A percentile compares a stretch with the other conserved stretches of the same genome.
phyloP scores from a whole-genome alignment of 2,888 invertebrate species.

The Caenorhabditis uteleia region DNA sequence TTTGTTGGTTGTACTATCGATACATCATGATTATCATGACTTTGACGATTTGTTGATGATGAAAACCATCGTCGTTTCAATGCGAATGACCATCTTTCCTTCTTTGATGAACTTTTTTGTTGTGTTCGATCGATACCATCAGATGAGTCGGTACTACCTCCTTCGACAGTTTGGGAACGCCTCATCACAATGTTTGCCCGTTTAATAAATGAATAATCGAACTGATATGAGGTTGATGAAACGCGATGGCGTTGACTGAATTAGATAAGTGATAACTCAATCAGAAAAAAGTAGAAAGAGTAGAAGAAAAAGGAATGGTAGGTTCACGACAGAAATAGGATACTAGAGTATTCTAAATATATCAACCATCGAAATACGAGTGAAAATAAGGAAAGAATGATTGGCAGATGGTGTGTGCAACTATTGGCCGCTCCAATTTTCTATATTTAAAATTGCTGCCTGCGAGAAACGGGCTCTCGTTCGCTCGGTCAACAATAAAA shows the following conservation, averaged over 20 bases:
- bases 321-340: no score
- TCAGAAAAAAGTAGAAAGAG: background rate
- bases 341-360: no score
- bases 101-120: slow-evolving; percentile 37
- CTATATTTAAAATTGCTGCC: no score
- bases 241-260: no score
- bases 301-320: background rate
- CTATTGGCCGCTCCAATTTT: no score
- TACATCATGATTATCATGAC: slow-evolving; percentile 31
- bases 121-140: slow-evolving; percentile 8
- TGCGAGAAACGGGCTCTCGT: no score
- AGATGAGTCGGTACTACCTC: slow-evolving; percentile 23
- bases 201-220: slow-evolving; percentile 4
- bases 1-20: slow-evolving; percentile 36
- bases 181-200: slow-evolving; percentile 26
- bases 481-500: no score
- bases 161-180: slow-evolving; percentile 49
- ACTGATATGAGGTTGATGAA: no score
- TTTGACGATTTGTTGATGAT: slow-evolving; percentile 43
- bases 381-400: no score
- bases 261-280: slow-evolving; percentile 8
- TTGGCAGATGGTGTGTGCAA: no score
- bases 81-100: slow-evolving; percentile 62
- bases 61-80: slow-evolving; percentile 59
- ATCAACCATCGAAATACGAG: no score